Base-by-base conservation (phyloP, 2,888 invertebrate species). In the Scotopteryx bipunctaria region DNA sequence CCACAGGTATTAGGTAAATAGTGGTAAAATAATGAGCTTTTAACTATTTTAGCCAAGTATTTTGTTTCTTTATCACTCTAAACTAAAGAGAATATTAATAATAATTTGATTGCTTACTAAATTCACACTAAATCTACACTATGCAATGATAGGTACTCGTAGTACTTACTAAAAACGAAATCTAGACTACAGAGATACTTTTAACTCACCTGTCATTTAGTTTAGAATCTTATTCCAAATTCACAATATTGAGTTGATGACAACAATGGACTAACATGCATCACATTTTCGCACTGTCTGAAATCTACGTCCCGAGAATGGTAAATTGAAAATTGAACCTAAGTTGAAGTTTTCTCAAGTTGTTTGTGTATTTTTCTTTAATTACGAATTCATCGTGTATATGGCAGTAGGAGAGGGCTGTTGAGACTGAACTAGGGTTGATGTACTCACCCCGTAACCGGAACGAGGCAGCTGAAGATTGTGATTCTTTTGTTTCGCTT, bases 351-450 rank as follows among this genome's bases (percentile, higher is more conserved):
- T 44, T 13, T 36, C 38, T 36, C 35, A 45, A 40, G 29, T 25
- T 54, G 43, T 15, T 19, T 38, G 32, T 47, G 42, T 50, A 61
- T 55, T 35, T 54, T 52, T 56, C 44, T n/a, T n/a, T n/a, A n/a
- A 63, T 59, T 49, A 31, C 46, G 25, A 57, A 16, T 55, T 55
- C 25, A 51, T 50, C 35, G 47, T 44, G 33, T 47, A 29, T 40
- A 31, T 21, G 17, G 5, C 37, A 25, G 14, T 41, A 25, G 33
- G 37, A 49, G 57, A 42, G 49, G 23, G 43, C 52, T 46, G 42
- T 19, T 32, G 49, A 57, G 40, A 63, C 57, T 54, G 51, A 47
- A 53, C 53, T 58, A 44, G 40, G 54, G 49, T 52, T 45, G 43
- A 54, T 55, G 48, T 51, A 46, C 52, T 37, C 27, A 55, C 42